Conservation (phyloP, 1,140 invertebrate genomes). For the Agrypnia vestita region DNA sequence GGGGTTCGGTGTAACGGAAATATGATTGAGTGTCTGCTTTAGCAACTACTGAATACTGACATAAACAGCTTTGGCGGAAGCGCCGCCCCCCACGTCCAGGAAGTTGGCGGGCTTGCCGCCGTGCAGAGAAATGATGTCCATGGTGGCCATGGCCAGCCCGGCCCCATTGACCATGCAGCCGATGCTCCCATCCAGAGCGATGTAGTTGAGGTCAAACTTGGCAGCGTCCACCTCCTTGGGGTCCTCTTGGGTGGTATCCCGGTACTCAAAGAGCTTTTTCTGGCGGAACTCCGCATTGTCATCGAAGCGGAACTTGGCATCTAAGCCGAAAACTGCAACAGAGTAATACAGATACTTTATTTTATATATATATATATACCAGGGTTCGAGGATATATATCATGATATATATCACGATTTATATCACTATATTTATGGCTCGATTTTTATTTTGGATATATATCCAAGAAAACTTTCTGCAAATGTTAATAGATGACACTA, state of each 20-base stretch:
- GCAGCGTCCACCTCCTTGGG: constrained; percentile 94
- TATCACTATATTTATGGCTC: too few relatives aligned
- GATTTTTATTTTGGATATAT: too few relatives aligned
- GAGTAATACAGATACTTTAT: not conserved
- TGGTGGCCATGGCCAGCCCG: constrained; percentile 97
- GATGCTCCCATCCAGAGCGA: constrained; percentile 93
- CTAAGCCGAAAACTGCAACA: constrained; percentile 89
- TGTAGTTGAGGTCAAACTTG: constrained; percentile 96
- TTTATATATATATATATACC: not conserved
- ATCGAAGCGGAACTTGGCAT: constrained; percentile 96
- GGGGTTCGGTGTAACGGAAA: not conserved
- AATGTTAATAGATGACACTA: too few relatives aligned
- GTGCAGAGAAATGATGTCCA: constrained; percentile 97
- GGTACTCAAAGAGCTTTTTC: constrained; percentile 88
- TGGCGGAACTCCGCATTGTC: constrained; percentile 97
- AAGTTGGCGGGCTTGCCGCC: constrained; percentile 97
- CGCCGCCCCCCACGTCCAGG: constrained; percentile 96
- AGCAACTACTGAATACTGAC: constrained; percentile 63
- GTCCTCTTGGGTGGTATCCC: constrained; percentile 95
- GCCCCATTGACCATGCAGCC: constrained; percentile 94
- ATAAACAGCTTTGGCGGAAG: constrained; percentile 93
- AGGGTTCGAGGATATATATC: too few relatives aligned
- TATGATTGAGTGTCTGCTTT: not conserved
- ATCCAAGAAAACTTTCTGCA: too few relatives aligned
- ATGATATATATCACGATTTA: too few relatives aligned